Evolutionary conservation across 2,888 invertebrate species (phyloP).

Genomic region (Chrysina gloriosa): DNA sequence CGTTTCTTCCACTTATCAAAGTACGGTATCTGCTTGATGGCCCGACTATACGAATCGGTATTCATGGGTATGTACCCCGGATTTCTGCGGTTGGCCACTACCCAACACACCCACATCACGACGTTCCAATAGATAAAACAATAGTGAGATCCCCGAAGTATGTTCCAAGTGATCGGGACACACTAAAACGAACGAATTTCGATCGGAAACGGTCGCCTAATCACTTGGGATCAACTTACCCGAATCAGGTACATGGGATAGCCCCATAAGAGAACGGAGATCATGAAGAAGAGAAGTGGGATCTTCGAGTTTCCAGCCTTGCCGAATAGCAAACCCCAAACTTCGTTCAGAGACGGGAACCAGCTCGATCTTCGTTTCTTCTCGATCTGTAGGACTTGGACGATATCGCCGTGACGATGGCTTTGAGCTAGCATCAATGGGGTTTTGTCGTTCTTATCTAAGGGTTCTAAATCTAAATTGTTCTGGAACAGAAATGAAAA

Average conservation of each 20-base stretch:
- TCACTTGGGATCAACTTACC: slow-evolving; percentile 65
- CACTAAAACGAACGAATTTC: slow-evolving; percentile 68
- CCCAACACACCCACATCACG: slow-evolving; percentile 94
- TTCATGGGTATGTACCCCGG: slow-evolving; percentile 92
- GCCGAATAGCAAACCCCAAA: slow-evolving; percentile 90
- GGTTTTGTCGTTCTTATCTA: slow-evolving; percentile 93
- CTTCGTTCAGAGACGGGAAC: slow-evolving; percentile 88
- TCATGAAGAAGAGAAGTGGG: slow-evolving; percentile 85
- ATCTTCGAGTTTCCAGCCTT: slow-evolving; percentile 92
- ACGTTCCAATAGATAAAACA: slow-evolving; percentile 91
- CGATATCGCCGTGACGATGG: slow-evolving; percentile 87
- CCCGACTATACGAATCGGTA: slow-evolving; percentile 89
- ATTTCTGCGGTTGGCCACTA: slow-evolving; percentile 88
- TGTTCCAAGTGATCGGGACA: slow-evolving; percentile 91
- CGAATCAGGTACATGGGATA: slow-evolving; percentile 94
- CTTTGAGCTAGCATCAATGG: slow-evolving; percentile 90
- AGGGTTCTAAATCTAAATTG: slow-evolving; percentile 85
- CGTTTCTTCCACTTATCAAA: slow-evolving; percentile 94
- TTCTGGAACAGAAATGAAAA: slow-evolving; percentile 68
- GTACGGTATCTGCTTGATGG: slow-evolving; percentile 92
- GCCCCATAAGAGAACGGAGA: slow-evolving; percentile 89
- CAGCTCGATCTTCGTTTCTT: slow-evolving; percentile 85
- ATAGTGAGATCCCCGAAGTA: slow-evolving; percentile 86
- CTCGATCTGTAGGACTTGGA: slow-evolving; percentile 83
- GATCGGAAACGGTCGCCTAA: not conserved